Evolutionary conservation across 2,113 vertebrate genomes (phyloP).

Genomic region (Fulica atra): DNA sequence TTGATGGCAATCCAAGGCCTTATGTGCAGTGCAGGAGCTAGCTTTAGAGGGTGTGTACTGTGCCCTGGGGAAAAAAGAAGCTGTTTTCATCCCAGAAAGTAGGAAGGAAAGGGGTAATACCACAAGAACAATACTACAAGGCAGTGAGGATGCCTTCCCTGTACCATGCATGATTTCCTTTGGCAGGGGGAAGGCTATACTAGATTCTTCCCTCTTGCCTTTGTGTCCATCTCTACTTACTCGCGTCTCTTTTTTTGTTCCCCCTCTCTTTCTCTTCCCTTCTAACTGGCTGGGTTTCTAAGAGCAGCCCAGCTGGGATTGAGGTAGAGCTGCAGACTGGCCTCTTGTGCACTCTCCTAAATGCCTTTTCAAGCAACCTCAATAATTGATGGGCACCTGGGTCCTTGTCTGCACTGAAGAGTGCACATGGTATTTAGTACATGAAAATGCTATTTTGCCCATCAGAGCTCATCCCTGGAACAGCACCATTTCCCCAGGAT

Average conservation of each 20-base stretch:
- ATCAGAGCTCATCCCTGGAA: constrained; percentile 38
- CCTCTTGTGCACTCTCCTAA: constrained; percentile 69
- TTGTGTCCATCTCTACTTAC: too few relatives aligned
- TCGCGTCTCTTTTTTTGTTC: not conserved
- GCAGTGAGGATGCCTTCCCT: not conserved
- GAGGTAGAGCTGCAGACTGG: constrained; percentile 10
- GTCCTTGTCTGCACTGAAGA: constrained; percentile 34
- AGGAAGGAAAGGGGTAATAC: not conserved
- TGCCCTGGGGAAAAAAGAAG: not conserved
- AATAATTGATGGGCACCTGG: constrained; percentile 75
- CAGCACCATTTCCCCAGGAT: constrained; percentile 10
- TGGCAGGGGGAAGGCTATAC: not conserved
- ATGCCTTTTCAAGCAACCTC: constrained; percentile 74
- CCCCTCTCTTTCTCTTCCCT: not conserved
- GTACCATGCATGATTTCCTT: not conserved
- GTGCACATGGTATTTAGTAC: constrained; percentile 52
- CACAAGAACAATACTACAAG: not conserved
- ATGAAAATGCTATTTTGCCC: constrained; percentile 68
- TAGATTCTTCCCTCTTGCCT: not conserved
- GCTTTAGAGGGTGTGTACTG: not conserved
- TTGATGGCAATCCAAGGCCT: not conserved
- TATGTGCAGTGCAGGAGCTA: not conserved
- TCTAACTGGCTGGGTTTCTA: not conserved
- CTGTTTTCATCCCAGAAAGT: not conserved
- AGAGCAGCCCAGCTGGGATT: constrained; percentile 48